phyloP scores from a whole-genome alignment of 2,113 vertebrate species.

The Poecilia latipinna region DNA sequence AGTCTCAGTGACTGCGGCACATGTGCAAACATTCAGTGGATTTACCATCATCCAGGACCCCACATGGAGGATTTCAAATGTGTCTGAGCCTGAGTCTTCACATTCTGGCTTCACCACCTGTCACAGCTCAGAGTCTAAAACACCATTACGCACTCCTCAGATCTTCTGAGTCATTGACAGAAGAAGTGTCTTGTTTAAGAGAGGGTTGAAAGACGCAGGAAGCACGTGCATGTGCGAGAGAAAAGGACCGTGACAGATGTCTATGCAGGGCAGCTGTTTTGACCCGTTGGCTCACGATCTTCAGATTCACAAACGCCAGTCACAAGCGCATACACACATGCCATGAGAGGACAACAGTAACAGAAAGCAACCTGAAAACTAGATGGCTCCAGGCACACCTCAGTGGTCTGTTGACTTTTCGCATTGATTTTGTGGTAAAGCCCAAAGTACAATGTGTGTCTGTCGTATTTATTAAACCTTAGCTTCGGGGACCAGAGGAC shows the following conservation, averaged over 20 bases:
- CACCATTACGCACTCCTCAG: constrained; percentile 27
- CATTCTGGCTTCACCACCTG: constrained; percentile 63
- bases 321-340: background rate
- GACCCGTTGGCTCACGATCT: constrained; percentile 13
- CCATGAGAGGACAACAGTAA: constrained; percentile 38
- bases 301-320: background rate
- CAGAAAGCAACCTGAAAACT: constrained; percentile 40
- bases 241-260: constrained; percentile 45
- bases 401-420: constrained; percentile 63
- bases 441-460: constrained; percentile 24
- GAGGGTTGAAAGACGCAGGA: constrained; percentile 31
- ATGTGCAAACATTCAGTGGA: constrained; percentile 41
- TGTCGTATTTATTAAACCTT: constrained; percentile 9
- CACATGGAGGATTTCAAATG: constrained; percentile 55
- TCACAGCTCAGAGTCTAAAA: constrained; percentile 52
- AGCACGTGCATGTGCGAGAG: constrained; percentile 2
- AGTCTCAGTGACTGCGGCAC: constrained; percentile 15
- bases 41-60: constrained; percentile 49
- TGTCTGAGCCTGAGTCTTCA: constrained; percentile 40
- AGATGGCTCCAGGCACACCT: constrained; percentile 40
- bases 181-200: constrained; percentile 32
- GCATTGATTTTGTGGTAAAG: constrained; percentile 56
- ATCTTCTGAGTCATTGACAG: constrained; percentile 42
- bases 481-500: constrained; percentile 6
- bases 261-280: constrained; percentile 20